Conservation (phyloP, 2,113 vertebrate species). For the Phaethon lepturus region DNA sequence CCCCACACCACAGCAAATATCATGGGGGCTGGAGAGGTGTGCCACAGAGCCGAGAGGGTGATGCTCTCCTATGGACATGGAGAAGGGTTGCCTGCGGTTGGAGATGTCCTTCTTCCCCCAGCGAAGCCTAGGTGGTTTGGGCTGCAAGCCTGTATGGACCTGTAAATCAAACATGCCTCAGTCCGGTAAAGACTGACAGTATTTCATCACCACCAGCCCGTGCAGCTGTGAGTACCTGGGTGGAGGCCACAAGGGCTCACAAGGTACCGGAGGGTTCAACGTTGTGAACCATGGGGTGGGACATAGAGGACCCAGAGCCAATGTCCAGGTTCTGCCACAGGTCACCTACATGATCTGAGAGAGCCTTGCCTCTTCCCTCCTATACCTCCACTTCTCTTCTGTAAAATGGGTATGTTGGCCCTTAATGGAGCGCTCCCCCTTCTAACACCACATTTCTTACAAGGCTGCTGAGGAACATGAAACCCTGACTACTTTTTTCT, state of each 20-base stretch:
- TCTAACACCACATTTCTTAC: background rate
- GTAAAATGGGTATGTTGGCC: background rate
- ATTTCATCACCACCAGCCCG: background rate
- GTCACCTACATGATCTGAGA: background rate
- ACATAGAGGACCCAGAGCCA: background rate
- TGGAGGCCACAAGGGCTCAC: background rate
- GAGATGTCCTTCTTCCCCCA: background rate
- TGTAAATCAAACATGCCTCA: background rate
- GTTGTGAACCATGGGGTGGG: background rate
- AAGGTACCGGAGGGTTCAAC: background rate
- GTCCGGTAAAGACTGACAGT: background rate
- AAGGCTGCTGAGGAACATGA: background rate
- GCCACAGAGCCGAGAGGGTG: background rate
- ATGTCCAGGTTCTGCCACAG: background rate
- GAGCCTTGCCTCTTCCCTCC: background rate
- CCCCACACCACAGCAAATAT: background rate
- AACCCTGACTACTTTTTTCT: background rate
- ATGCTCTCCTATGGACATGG: background rate
- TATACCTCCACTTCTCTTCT: background rate
- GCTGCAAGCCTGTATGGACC: background rate
- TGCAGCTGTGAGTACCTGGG: background rate
- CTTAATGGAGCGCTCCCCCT: background rate
- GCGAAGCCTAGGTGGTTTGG: background rate
- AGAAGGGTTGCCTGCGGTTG: background rate
- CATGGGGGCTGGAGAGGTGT: background rate